phyloP scores from a whole-genome alignment of 30 jellyfish, hydroid and myxozoan species.

The Euphysa ruthae region DNA sequence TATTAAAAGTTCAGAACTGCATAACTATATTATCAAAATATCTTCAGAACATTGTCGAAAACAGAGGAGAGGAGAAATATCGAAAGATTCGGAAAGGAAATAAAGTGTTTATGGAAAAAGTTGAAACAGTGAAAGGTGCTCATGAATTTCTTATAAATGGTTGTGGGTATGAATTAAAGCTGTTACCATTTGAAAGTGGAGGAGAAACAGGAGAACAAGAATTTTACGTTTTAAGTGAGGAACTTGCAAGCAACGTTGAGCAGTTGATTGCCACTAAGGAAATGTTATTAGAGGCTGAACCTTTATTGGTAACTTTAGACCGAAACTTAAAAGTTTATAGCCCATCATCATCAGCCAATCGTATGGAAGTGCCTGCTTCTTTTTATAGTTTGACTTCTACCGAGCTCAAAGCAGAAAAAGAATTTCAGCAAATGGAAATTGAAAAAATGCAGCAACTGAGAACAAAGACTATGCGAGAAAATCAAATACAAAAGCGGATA shows the following conservation, averaged over 20 bases:
- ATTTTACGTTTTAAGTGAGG: conserved; percentile 53
- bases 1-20: conserved; percentile 19
- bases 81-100: conserved; percentile 45
- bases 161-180: conserved; percentile 62
- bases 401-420: conserved; percentile 59
- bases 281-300: conserved; percentile 75
- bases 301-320: conserved; percentile 45
- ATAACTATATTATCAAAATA: conserved; percentile 44
- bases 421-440: conserved; percentile 7
- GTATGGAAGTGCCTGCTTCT: conserved; percentile 47
- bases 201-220: conserved; percentile 21
- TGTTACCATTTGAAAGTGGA: conserved; percentile 27
- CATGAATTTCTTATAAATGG: conserved; percentile 57
- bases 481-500: not conserved
- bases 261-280: conserved; percentile 36
- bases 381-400: conserved; percentile 39
- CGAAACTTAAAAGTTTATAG: conserved; percentile 47
- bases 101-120: conserved; percentile 68
- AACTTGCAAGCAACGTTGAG: conserved; percentile 52
- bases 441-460: conserved; percentile 47
- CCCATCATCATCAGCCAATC: conserved; percentile 36
- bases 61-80: conserved; percentile 68
- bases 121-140: conserved; percentile 51
- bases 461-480: conserved; percentile 74
- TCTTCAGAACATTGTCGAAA: conserved; percentile 52